These are phyloP conservation scores for Actinopyga echinites DNA, from an alignment of 53 echinoderm and acorn worm genomes.

Conservation along the genomic window DNA sequence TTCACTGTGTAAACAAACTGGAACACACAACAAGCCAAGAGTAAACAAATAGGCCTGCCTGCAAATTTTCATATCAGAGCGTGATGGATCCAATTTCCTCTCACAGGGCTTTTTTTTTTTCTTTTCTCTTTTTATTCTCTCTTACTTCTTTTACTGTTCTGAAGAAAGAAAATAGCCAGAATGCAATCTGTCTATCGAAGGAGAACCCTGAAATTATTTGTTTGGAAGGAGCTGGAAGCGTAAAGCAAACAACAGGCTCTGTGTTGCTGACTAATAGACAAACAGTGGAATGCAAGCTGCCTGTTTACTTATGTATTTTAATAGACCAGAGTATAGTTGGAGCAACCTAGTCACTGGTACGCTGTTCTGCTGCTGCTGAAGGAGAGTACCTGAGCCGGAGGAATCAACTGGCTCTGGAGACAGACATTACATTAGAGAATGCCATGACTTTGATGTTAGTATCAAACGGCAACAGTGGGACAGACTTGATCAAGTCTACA, in stretches of 20 bases:
- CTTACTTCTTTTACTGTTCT: slow-evolving; percentile 16
- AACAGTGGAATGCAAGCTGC: slow-evolving; percentile 19
- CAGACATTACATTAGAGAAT: too few relatives aligned
- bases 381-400: too few relatives aligned
- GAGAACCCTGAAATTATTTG: slow-evolving; percentile 36
- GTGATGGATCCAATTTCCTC: slow-evolving; percentile 76
- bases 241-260: slow-evolving; percentile 38
- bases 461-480: too few relatives aligned
- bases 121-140: not conserved
- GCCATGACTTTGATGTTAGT: too few relatives aligned
- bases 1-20: slow-evolving; percentile 96
- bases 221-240: slow-evolving; percentile 42
- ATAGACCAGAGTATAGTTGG: slow-evolving; percentile 7
- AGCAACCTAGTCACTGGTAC: too few relatives aligned
- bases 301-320: slow-evolving; percentile 47
- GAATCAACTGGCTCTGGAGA: too few relatives aligned
- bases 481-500: too few relatives aligned
- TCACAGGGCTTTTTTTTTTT: slow-evolving; percentile 36
- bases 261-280: slow-evolving; percentile 49
- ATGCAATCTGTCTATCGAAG: slow-evolving; percentile 33
- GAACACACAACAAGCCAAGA: slow-evolving; percentile 91
- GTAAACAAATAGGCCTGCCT: slow-evolving; percentile 94
- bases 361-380: too few relatives aligned
- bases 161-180: slow-evolving; percentile 38
- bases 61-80: slow-evolving; percentile 68